Evolutionary conservation across 1,140 invertebrate genomes (phyloP).

Genomic region (Drosophila watanabei): DNA sequence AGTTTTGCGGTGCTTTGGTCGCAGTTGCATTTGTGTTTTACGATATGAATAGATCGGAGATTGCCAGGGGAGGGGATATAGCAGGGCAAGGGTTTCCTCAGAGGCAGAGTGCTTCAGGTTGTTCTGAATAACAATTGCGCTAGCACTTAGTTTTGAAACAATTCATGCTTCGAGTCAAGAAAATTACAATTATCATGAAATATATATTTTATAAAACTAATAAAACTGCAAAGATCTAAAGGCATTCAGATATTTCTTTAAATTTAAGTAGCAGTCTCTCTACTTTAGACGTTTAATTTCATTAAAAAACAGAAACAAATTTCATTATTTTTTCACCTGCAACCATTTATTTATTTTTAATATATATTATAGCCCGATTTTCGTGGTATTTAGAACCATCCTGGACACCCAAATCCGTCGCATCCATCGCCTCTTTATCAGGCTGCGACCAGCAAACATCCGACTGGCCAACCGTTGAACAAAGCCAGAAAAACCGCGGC

Average conservation of each 20-base stretch:
- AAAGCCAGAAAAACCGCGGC: slow-evolving; percentile 67
- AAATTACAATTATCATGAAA: too few relatives aligned
- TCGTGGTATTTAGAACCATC: neutral
- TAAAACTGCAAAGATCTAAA: too few relatives aligned
- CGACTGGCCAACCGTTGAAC: slow-evolving; percentile 48
- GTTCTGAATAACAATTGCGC: slow-evolving; percentile 15
- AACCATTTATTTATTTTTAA: neutral
- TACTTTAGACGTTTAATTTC: neutral
- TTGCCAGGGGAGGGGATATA: slow-evolving; percentile 18
- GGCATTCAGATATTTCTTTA: too few relatives aligned
- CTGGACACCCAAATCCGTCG: neutral
- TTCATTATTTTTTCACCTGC: neutral
- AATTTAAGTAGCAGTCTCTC: neutral
- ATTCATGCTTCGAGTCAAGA: fast-evolving
- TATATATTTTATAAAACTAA: too few relatives aligned
- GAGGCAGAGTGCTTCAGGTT: neutral
- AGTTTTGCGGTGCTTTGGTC: slow-evolving; percentile 73
- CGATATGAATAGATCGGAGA: slow-evolving; percentile 70
- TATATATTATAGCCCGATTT: neutral
- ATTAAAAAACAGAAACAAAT: neutral
- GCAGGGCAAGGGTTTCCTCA: slow-evolving; percentile 11
- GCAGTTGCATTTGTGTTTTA: slow-evolving; percentile 62
- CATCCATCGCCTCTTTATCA: slow-evolving; percentile 60
- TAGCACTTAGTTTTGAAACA: neutral
- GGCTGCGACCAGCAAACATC: slow-evolving; percentile 29